Conservation (phyloP, 2,113 vertebrate genomes). For the Chrysemys picta region DNA sequence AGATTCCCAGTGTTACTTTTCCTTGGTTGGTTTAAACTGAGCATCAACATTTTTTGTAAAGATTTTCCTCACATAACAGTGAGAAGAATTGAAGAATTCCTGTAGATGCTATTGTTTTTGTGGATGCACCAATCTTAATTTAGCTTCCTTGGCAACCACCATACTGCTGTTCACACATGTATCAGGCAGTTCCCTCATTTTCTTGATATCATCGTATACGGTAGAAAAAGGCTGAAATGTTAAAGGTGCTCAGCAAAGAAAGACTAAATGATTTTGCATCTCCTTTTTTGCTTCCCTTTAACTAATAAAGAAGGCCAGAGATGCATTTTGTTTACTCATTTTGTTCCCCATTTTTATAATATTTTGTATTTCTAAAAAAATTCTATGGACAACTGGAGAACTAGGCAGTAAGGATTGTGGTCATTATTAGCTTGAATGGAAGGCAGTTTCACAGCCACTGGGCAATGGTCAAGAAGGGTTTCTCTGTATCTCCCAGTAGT, state of each 20-base stretch:
- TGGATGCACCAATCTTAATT: background rate
- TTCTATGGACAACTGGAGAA: background rate
- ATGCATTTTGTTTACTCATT: background rate
- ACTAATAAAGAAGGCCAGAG: background rate
- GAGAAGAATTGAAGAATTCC: background rate
- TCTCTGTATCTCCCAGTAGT: background rate
- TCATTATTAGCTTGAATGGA: background rate
- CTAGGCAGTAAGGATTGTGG: background rate
- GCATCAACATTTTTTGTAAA: background rate
- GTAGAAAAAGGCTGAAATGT: background rate
- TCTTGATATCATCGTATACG: background rate
- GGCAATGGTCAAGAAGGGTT: background rate
- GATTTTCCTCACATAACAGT: background rate
- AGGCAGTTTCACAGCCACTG: background rate
- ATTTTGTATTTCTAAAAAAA: background rate
- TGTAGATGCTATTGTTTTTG: background rate
- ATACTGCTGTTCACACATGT: background rate
- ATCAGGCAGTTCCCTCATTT: background rate
- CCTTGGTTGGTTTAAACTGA: background rate
- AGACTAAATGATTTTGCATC: background rate
- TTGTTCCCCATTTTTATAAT: background rate
- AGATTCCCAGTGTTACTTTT: background rate
- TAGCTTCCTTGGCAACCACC: conserved; percentile 45
- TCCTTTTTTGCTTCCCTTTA: background rate
- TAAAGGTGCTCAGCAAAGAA: background rate